phyloP scores from a whole-genome alignment of 2,113 vertebrate species.

The Cyanocitta stelleri region DNA sequence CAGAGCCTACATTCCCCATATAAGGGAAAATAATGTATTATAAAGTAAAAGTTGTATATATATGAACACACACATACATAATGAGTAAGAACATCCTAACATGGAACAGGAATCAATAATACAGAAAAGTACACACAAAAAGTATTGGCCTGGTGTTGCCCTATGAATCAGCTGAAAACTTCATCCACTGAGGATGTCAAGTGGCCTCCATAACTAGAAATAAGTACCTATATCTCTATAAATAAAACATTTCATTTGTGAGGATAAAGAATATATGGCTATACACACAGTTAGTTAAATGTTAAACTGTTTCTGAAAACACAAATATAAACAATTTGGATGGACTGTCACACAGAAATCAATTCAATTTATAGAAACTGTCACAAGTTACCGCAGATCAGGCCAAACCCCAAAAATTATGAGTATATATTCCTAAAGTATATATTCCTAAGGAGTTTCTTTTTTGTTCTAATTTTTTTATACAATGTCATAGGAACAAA shows the following conservation, averaged over 20 bases:
- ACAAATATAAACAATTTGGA: not conserved
- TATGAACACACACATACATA: not conserved
- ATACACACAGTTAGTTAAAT: not conserved
- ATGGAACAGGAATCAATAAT: not conserved
- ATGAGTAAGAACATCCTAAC: not conserved
- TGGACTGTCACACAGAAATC: not conserved
- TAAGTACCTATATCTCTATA: not conserved
- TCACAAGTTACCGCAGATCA: not conserved
- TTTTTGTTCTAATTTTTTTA: not conserved
- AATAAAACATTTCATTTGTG: not conserved
- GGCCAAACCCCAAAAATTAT: not conserved
- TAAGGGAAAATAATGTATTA: not conserved
- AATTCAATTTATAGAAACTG: not conserved
- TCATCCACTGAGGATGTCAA: not conserved
- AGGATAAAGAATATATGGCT: not conserved
- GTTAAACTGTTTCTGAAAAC: not conserved
- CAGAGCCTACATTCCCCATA: not conserved
- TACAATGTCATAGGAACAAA: not conserved
- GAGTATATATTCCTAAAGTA: not conserved
- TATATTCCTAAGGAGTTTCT: not conserved
- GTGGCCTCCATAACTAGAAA: not conserved
- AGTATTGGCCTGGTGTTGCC: not conserved
- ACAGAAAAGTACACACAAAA: not conserved
- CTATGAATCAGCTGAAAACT: not conserved
- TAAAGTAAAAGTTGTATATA: not conserved